Evolutionary conservation across 2,113 vertebrate species (phyloP).

Genomic region (Rhabdornis inornatus): DNA sequence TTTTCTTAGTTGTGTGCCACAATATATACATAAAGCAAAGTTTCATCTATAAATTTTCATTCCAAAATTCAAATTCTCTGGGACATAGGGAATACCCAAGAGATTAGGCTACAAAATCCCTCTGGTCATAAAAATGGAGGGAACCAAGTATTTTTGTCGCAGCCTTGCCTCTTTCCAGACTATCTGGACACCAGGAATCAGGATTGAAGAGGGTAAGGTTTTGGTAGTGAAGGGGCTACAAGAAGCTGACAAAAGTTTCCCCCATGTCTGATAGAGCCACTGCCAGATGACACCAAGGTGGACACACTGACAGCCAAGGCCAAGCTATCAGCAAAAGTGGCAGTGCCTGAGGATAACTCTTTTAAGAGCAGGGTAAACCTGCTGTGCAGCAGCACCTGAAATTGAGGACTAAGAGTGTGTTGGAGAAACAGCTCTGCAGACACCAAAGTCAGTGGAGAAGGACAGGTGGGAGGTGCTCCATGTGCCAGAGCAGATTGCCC

Average conservation of each 20-base stretch:
- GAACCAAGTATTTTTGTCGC: background rate
- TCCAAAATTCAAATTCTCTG: background rate
- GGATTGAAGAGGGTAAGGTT: background rate
- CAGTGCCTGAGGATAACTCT: background rate
- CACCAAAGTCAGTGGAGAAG: background rate
- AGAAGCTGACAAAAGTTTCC: background rate
- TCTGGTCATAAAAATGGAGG: background rate
- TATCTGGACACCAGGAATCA: background rate
- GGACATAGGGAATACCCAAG: background rate
- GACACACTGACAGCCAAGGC: fast-evolving
- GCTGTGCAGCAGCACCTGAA: background rate
- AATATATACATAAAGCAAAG: background rate
- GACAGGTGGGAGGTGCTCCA: fast-evolving
- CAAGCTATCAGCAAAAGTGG: fast-evolving
- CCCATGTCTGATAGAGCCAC: fast-evolving
- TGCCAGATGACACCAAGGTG: background rate
- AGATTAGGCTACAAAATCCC: background rate
- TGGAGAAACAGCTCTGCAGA: background rate
- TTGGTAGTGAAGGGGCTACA: fast-evolving
- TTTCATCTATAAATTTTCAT: background rate
- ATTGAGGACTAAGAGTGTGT: background rate
- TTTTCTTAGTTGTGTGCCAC: background rate
- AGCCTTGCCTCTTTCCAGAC: background rate
- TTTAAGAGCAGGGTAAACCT: background rate
- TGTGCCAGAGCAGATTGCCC: fast-evolving